Evolutionary conservation across 2,797 vertebrate genomes (phyloP), one percentile per base, ranked within the genome.

Genomic region (Dromococcyx pavoninus): DNA sequence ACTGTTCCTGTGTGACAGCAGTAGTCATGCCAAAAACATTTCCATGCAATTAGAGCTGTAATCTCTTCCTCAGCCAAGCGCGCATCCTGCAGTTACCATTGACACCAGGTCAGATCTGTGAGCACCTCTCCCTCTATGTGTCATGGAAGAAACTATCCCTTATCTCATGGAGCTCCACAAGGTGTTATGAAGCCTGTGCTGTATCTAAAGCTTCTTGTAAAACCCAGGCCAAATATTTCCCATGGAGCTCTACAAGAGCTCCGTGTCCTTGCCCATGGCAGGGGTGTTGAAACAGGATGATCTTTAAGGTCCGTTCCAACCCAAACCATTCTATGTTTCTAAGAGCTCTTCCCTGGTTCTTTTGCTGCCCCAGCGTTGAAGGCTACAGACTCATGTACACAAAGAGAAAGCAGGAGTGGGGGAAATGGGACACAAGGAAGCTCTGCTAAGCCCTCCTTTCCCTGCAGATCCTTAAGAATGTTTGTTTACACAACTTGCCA

Each of bases 1-100:
- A 3, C 56, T 41, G 2, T 79, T 56, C 5, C 53, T 3, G 1
- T 23, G 21, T 25, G 44, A 43, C 0, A 2, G 19, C 33, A 64
- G 27, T 23, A 53, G 21, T 70, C 39, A 32, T 27, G 30, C 32
- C 71, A 53, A 80, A 65, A 75, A 4, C 12, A 46, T 48, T 71
- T 71, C 32, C 3, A 17, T 30, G 12, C 23, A 19, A 5, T 17
- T 53, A 33, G 22, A 84, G 57, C 46, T 33, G 13, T 46, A 64
- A 79, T 35, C 62, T n/a, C 27, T 35, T 51, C 43, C 30, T 86
- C 50, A 28, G 13, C 28, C 17, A 62, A 46, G 8, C 28, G 5
- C 19, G 21, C 32, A 50, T 43, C 25, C 53, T 60, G n/a, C 11
- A 5, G 74, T 89, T 57, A 27, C n/a, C 22, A 19, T 32, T 62